Evolutionary conservation across 2,888 invertebrate species (phyloP), one percentile per base, ranked within the genome.

Genomic region (Lepidochrysops patricia): DNA sequence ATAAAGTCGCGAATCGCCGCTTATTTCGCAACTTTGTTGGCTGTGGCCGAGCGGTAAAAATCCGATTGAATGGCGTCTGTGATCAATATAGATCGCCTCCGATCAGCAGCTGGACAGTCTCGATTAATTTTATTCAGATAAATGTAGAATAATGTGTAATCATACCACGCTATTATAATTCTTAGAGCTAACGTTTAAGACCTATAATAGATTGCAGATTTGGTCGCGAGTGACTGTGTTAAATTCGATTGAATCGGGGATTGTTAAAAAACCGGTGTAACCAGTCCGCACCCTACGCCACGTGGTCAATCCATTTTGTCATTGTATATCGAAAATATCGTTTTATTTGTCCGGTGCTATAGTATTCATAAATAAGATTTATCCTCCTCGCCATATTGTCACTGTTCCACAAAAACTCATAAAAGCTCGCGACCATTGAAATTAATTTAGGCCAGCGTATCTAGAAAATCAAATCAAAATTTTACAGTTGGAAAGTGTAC

Each of bases 261-360:
- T 82, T 82, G 80, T 82, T 81, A 74, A 67, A 74, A 84, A 86
- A 87, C 79, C 82, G 88, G 84, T 78, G 29, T 66, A 69, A 84
- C 87, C 79, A 76, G 88, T 85, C 83, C 67, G 68, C 77, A 75
- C 78, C 79, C 79, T 66, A 70, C 64, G 83, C 80, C 88, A 88
- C 88, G 89, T 88, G 89, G 88, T 87, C 85, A 85, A 69, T 56
- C 62, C 73, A 75, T 79, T 32, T 82, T 84, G 84, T 84, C 79
- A 80, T 79, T 80, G 72, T 76, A 74, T 77, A 79, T 80, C 78
- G 77, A 82, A 83, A 84, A 82, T 82, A 84, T 87, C 77, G 77
- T 75, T 68, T 76, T 71, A 76, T 80, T 82, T 84, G 83, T 83
- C 69, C 72, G 59, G 63, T 62, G 65, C 64, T 67, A 69, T 72